Conservation (phyloP, 1,140 invertebrate species). For the Brachionus paranguensis region DNA sequence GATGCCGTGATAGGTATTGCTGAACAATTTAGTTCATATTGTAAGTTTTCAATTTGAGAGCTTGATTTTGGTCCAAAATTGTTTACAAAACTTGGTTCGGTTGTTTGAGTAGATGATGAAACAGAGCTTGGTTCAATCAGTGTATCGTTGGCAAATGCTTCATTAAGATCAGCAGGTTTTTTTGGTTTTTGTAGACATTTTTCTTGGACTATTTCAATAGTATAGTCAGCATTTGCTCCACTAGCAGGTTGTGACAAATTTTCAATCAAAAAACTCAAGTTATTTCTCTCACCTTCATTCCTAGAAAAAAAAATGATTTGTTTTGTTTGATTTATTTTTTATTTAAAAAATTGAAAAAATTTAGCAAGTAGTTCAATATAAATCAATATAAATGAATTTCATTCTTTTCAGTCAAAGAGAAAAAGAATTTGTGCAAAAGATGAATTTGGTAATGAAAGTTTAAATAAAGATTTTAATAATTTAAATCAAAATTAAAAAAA, state of each 20-base stretch:
- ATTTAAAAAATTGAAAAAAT: not conserved
- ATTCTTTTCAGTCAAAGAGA: no score
- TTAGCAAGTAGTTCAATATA: not conserved
- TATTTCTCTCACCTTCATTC: not conserved
- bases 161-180: not conserved
- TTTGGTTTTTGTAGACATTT: not conserved
- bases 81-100: not conserved
- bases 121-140: not conserved
- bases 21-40: not conserved
- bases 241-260: not conserved
- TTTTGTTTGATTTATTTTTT: not conserved
- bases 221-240: not conserved
- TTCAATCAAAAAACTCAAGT: not conserved
- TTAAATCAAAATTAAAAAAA: no score
- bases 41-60: not conserved
- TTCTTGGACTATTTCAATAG: not conserved
- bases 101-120: not conserved
- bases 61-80: not conserved
- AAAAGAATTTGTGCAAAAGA: no score
- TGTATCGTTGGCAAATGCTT: not conserved
- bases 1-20: not conserved
- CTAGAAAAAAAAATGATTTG: not conserved
- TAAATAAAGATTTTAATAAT: no score
- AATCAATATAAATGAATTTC: not conserved
- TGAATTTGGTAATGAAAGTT: no score